Conservation (phyloP, 2,113 vertebrate species). For the Myotis yumanensis region DNA sequence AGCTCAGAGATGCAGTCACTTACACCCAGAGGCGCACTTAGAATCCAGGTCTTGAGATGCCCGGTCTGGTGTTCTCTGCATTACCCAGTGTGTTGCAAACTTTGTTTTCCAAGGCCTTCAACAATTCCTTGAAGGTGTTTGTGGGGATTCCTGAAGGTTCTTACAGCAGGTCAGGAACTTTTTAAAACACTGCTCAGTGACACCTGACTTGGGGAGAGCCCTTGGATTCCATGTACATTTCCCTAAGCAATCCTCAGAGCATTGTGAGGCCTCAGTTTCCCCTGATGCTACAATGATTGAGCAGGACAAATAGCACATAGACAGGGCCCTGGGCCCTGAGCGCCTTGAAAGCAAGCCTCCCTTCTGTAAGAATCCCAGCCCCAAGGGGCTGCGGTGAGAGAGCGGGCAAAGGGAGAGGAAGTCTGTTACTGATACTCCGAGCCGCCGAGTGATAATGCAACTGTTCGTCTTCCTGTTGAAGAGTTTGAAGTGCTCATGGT, state of each 20-base stretch:
- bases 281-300: not conserved
- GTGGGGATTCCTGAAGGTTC: not conserved
- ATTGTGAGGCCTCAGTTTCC: not conserved
- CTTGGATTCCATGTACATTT: not conserved
- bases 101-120: slow-evolving; percentile 15
- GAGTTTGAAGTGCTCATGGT: not conserved
- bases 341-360: not conserved
- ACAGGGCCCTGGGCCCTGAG: not conserved
- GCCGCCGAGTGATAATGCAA: not conserved
- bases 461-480: slow-evolving; percentile 41
- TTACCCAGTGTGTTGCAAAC: not conserved
- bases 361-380: not conserved
- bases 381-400: not conserved
- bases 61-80: not conserved
- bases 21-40: not conserved
- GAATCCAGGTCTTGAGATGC: not conserved
- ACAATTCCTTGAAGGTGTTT: not conserved
- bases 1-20: not conserved
- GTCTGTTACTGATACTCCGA: not conserved
- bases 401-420: slow-evolving; percentile 15
- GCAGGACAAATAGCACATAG: not conserved
- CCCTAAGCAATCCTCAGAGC: not conserved
- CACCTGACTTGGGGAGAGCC: not conserved
- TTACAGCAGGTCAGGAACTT: not conserved
- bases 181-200: not conserved